phyloP scores from a whole-genome alignment of 2,113 vertebrate genomes.

The Mesitornis unicolor region DNA sequence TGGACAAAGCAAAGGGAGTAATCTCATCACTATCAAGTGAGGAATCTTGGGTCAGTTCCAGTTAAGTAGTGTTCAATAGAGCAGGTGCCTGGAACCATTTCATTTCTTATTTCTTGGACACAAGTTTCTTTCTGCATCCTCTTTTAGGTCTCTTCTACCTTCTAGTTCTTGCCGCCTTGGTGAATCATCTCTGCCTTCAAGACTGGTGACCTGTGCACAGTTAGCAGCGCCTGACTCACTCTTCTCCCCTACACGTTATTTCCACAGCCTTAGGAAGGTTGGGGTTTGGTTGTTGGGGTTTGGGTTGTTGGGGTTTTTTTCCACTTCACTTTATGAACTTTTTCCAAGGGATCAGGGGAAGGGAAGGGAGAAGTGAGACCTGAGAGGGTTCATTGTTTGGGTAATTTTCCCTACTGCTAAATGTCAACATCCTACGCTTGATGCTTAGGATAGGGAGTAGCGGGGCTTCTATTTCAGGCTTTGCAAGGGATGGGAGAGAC shows the following conservation, averaged over 20 bases:
- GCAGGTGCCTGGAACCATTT: background rate
- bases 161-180: background rate
- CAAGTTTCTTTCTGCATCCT: background rate
- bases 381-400: conserved; percentile 29
- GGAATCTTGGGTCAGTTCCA: background rate
- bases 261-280: conserved; percentile 19
- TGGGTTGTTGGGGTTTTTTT: background rate
- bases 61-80: background rate
- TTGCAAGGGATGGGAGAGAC: conserved; percentile 14
- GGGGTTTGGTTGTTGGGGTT: conserved; percentile 7
- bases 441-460: background rate
- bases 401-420: background rate
- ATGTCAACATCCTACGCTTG: background rate
- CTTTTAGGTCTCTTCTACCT: background rate
- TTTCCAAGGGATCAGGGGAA: background rate
- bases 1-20: background rate
- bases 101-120: background rate
- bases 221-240: conserved; percentile 64
- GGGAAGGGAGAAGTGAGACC: background rate
- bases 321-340: background rate
- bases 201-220: background rate
- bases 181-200: conserved; percentile 43
- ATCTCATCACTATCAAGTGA: background rate
- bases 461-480: conserved; percentile 23
- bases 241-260: conserved; percentile 17